phyloP scores from a whole-genome alignment of 2,888 invertebrate genomes.

The Pelosia muscerda region DNA sequence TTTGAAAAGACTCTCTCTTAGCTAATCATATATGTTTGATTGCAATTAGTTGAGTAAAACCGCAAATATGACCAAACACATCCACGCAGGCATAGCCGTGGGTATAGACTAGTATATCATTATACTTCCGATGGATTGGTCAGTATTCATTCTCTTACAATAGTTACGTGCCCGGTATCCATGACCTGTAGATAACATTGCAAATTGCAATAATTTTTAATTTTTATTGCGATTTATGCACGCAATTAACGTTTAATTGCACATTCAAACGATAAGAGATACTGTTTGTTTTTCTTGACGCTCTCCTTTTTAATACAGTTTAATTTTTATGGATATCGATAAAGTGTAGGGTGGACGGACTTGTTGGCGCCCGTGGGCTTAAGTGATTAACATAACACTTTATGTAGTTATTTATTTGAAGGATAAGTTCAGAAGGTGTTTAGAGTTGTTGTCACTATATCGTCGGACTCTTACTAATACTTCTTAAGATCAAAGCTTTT shows the following conservation, averaged over 20 bases:
- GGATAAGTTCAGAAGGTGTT: no score
- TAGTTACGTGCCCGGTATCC: neutral
- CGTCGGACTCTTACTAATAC: no score
- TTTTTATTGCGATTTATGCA: conserved; percentile 80
- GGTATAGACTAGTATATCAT: no score
- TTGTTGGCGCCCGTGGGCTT: conserved; percentile 9
- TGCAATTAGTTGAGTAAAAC: no score
- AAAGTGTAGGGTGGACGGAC: conserved; percentile 30
- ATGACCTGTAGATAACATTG: conserved; percentile 71
- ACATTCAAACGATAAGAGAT: conserved; percentile 63
- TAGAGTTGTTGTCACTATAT: no score
- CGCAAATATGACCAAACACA: no score
- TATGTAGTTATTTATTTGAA: neutral
- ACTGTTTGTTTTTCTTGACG: conserved; percentile 59
- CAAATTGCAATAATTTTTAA: conserved; percentile 80
- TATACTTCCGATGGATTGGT: no score
- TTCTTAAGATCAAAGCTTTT: no score
- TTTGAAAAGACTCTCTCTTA: no score
- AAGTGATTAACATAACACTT: neutral
- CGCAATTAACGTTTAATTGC: conserved; percentile 77
- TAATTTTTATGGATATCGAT: conserved; percentile 52
- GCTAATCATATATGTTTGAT: no score
- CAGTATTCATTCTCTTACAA: neutral
- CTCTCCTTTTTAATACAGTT: conserved; percentile 44
- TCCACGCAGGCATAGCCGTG: no score